Evolutionary conservation across 2,888 invertebrate genomes (phyloP).

Genomic region (Horisme vitalbata): DNA sequence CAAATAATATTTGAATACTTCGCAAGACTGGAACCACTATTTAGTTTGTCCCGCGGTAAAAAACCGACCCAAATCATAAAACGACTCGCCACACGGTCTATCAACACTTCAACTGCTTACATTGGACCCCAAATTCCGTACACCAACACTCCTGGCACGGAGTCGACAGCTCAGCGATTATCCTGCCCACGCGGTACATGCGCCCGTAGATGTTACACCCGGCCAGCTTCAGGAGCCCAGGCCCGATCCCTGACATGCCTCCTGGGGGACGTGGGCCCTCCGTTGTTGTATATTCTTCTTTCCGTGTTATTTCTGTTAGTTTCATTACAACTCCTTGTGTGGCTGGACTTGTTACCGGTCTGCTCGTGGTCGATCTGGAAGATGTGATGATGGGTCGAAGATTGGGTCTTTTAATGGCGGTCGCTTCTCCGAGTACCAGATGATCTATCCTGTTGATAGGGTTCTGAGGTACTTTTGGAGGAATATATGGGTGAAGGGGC

Average conservation of each 20-base stretch:
- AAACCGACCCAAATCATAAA: too few species aligned
- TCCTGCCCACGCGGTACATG: slow-evolving; percentile 92
- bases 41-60: neutral
- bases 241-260: slow-evolving; percentile 46
- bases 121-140: slow-evolving; percentile 93
- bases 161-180: slow-evolving; percentile 91
- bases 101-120: slow-evolving; percentile 85
- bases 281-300: slow-evolving; percentile 39
- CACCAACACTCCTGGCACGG: slow-evolving; percentile 93
- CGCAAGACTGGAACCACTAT: neutral
- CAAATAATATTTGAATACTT: slow-evolving; percentile 14
- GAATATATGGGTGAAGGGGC: slow-evolving; percentile 49
- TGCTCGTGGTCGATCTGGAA: slow-evolving; percentile 33
- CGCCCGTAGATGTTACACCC: slow-evolving; percentile 95
- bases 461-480: slow-evolving; percentile 51
- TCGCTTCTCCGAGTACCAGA: slow-evolving; percentile 70
- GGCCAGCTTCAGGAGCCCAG: slow-evolving; percentile 88
- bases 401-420: slow-evolving; percentile 60
- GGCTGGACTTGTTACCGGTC: slow-evolving; percentile 26
- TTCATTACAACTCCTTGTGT: slow-evolving; percentile 25
- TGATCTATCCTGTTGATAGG: slow-evolving; percentile 71
- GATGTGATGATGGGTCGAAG: slow-evolving; percentile 43
- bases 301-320: slow-evolving; percentile 37
- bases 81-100: slow-evolving; percentile 9
- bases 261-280: slow-evolving; percentile 43